phyloP scores from a whole-genome alignment of 2,113 vertebrate species.

The Brienomyrus longianalis region DNA sequence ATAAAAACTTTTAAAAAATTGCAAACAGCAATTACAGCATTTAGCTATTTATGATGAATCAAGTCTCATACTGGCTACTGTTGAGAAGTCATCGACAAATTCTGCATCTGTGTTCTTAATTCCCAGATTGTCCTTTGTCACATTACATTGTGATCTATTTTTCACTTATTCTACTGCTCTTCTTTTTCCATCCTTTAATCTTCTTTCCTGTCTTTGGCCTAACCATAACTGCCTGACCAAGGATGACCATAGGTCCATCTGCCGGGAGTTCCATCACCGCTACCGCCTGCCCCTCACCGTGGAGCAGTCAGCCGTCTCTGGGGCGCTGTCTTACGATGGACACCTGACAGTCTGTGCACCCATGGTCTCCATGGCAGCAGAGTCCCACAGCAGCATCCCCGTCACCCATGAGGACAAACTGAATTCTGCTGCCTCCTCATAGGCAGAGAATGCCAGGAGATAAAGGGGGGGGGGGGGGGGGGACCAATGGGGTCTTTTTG shows the following conservation, averaged over 20 bases:
- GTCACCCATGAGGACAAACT: conserved; percentile 82
- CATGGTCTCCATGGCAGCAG: conserved; percentile 67
- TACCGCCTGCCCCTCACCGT: conserved; percentile 83
- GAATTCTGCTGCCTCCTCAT: conserved; percentile 71
- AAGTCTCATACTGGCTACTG: neutral
- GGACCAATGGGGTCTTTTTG: too few species aligned
- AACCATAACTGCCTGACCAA: conserved; percentile 40
- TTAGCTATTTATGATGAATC: neutral
- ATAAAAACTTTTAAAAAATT: neutral
- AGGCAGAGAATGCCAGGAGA: conserved; percentile 25
- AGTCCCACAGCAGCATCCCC: conserved; percentile 70
- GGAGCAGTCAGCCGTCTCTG: conserved; percentile 78
- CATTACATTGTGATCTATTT: neutral
- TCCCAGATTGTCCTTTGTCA: neutral
- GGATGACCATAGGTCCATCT: conserved; percentile 88
- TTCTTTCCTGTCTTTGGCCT: neutral
- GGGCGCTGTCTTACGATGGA: conserved; percentile 77
- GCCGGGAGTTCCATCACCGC: conserved; percentile 84
- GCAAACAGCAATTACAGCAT: neutral
- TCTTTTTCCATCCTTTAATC: neutral
- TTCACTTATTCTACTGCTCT: neutral
- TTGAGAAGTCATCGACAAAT: neutral
- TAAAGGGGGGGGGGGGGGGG: conserved; percentile 23
- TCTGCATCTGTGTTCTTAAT: neutral
- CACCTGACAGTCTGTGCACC: conserved; percentile 81